A percentile compares a stretch with the other conserved stretches of the same genome.
Evolutionary conservation across 2,113 vertebrate genomes (phyloP).

Genomic region (Entelurus aequoreus): DNA sequence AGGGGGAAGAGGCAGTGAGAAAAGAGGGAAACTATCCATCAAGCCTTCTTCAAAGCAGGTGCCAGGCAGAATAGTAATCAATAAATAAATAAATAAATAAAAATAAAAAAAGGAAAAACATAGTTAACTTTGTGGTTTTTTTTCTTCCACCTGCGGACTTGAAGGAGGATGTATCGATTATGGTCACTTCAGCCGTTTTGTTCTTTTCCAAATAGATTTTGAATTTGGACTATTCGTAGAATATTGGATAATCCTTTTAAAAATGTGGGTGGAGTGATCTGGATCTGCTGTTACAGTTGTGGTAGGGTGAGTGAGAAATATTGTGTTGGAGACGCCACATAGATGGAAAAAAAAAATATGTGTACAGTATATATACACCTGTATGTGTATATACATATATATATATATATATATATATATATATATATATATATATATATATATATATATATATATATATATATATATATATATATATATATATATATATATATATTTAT

Average conservation of each 20-base stretch:
- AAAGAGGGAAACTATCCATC: slow-evolving; percentile 31
- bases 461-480: too few relatives aligned
- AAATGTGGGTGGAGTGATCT: slow-evolving; percentile 16
- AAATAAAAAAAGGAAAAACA: too few relatives aligned
- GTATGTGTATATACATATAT: too few relatives aligned
- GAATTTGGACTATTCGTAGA: slow-evolving; percentile 7
- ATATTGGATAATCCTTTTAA: background rate
- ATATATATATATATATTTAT: too few relatives aligned
- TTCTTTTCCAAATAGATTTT: slow-evolving; percentile 1
- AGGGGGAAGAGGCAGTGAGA: too few relatives aligned
- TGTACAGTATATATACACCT: too few relatives aligned
- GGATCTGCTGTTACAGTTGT: background rate
- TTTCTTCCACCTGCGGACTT: slow-evolving; percentile 44
- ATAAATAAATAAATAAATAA: too few relatives aligned
- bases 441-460: too few relatives aligned
- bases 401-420: too few relatives aligned
- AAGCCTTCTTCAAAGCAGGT: slow-evolving; percentile 54
- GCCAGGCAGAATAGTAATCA: slow-evolving; percentile 38
- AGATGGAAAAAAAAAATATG: too few relatives aligned
- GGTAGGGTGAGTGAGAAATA: background rate
- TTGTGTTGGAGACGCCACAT: background rate
- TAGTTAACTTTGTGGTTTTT: background rate
- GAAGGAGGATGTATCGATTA: background rate
- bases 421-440: too few relatives aligned
- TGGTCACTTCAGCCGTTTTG: slow-evolving; percentile 4